Evolutionary conservation across 2,888 invertebrate genomes (phyloP).

Genomic region (Taphrorychus bicolor): DNA sequence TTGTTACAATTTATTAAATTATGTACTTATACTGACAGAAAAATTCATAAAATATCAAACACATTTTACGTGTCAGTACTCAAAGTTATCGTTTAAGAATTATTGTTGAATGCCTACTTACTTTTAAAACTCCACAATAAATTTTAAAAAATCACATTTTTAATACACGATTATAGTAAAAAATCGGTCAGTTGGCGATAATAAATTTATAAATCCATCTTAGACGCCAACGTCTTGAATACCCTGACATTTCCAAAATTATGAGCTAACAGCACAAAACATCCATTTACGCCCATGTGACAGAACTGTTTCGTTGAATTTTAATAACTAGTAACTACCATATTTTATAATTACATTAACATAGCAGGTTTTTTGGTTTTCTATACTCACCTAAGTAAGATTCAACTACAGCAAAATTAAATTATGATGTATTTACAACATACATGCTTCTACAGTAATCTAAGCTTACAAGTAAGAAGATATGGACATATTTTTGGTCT

Average conservation of each 20-base stretch:
- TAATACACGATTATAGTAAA: neutral
- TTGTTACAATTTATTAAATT: too few relatives aligned
- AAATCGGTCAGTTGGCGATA: neutral
- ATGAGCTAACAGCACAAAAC: neutral
- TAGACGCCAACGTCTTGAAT: neutral
- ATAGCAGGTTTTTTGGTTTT: neutral
- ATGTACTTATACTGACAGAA: too few relatives aligned
- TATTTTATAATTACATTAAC: neutral
- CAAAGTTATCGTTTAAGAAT: too few relatives aligned
- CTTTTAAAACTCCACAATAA: neutral
- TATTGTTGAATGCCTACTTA: too few relatives aligned
- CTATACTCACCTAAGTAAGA: neutral
- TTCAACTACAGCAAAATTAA: neutral
- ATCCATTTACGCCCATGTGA: neutral
- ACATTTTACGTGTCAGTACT: too few relatives aligned
- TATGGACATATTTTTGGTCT: constrained; percentile 6
- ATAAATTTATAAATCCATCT: neutral
- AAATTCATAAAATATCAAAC: too few relatives aligned
- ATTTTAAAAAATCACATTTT: too few relatives aligned
- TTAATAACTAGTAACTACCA: too few relatives aligned
- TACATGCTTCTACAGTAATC: too few relatives aligned
- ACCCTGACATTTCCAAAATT: neutral
- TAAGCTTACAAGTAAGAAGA: neutral
- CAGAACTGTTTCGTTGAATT: neutral
- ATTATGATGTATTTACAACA: neutral